phyloP scores from a whole-genome alignment of 2,113 vertebrate species.

The Cinclus mexicanus region DNA sequence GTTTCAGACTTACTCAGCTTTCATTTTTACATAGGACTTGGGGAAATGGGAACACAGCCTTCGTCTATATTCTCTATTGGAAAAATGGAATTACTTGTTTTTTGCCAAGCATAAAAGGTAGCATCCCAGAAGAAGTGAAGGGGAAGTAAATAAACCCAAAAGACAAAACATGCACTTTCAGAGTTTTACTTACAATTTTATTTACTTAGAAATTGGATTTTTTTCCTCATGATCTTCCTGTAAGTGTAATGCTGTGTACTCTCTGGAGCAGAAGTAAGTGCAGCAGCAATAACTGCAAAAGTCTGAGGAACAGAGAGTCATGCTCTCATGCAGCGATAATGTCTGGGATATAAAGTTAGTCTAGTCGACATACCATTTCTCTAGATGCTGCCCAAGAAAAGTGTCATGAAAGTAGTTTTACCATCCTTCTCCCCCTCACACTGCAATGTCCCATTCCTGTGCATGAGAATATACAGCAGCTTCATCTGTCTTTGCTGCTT shows the following conservation, averaged over 20 bases:
- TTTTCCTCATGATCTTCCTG: not conserved
- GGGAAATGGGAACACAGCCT: not conserved
- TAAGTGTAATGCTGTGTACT: not conserved
- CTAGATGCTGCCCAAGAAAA: not conserved
- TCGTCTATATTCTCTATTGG: not conserved
- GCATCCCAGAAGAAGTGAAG: not conserved
- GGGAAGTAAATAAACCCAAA: not conserved
- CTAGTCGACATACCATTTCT: not conserved
- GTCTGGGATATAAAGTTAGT: not conserved
- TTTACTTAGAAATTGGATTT: not conserved
- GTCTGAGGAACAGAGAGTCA: not conserved
- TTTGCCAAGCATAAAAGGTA: not conserved
- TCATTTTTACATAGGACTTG: not conserved
- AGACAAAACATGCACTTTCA: not conserved
- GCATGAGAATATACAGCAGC: not conserved
- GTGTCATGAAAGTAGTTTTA: not conserved
- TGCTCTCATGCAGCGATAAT: not conserved
- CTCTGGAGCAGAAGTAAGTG: not conserved
- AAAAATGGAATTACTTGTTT: not conserved
- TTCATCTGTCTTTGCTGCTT: not conserved
- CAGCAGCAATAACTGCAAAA: not conserved
- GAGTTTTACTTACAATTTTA: not conserved
- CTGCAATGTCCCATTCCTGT: not conserved
- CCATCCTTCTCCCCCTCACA: accelerated
- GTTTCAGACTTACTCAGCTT: not conserved